Evolutionary conservation across 2,797 vertebrate genomes (phyloP), one percentile per base, ranked within the genome.

Genomic region (Sylvia borin): DNA sequence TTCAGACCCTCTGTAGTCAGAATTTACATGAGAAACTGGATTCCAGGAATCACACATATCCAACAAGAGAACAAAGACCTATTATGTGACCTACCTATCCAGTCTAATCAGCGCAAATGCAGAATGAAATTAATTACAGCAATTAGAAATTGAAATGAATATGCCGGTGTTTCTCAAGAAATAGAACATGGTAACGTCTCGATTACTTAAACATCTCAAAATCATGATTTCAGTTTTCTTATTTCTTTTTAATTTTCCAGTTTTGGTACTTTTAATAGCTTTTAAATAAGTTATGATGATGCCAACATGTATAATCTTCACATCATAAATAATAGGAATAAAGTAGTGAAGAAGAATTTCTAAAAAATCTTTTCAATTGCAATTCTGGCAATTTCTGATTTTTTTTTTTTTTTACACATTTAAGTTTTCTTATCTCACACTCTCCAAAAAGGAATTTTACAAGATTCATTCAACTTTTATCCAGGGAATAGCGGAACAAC

Each of bases 51-150:
- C 68, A 77, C 27, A 48, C 16, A 21, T 13, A 90, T 80, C 29
- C 50, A 80, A 60, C 34, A 68, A 75, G 61, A 80, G 57, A 85
- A 92, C 34, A 85, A 89, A 80, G 62, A 68, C 60, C 50, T 71
- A 54, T 67, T 91, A 54, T 43, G n/a, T 85, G 84, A 83, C 75
- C 62, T 91, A 95, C 84, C 82, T 85, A 62, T 54, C 68, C 54
- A 66, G 40, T 73, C 54, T 85, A 83, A 95, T 91, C 76, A 90
- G n/a, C 38, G 78, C 47, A 97, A 76, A 89, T 1, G 7, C 27
- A 42, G 78, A 88, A 87, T 51, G 22, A 85, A 92, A 95, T 92
- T 74, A 92, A 92, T 93, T 88, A 68, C 43, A 89, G 40, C 43
- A 80, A 91, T 72, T 85, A 92, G 76, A 88, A 91, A 75, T n/a